Conservation (phyloP, 1,140 invertebrate species). For the Fopius arisanus region DNA sequence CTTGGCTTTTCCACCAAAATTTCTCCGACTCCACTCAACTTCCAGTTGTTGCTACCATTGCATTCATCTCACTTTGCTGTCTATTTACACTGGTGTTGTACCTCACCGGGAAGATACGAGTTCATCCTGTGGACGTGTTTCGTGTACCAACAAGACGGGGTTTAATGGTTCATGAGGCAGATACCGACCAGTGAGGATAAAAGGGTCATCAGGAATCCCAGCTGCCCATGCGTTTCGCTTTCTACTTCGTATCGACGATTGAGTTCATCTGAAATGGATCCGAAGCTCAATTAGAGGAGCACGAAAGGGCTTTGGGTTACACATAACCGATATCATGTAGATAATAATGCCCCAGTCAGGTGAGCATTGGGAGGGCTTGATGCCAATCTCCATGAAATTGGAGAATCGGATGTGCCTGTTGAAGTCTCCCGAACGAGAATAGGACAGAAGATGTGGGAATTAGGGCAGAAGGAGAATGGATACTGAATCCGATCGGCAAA, state of each 20-base stretch:
- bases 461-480: not conserved
- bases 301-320: not conserved
- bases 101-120: not conserved
- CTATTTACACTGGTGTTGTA: not conserved
- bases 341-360: not conserved
- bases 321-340: not conserved
- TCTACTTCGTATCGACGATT: not conserved
- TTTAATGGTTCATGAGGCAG: not conserved
- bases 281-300: not conserved
- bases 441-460: not conserved
- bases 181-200: not conserved
- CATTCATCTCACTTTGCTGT: not conserved
- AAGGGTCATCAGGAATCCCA: not conserved
- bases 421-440: not conserved
- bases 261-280: not conserved
- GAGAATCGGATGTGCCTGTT: not conserved
- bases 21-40: too few species aligned
- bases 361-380: too few species aligned
- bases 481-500: not conserved
- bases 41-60: conserved; percentile 2
- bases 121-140: not conserved
- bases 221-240: not conserved
- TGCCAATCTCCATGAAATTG: not conserved
- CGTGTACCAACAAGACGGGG: not conserved
- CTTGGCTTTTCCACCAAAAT: not conserved